These are phyloP conservation scores for Callopanchax toddi DNA, from an alignment of 2,113 vertebrate genomes.

Conservation along the genomic window DNA sequence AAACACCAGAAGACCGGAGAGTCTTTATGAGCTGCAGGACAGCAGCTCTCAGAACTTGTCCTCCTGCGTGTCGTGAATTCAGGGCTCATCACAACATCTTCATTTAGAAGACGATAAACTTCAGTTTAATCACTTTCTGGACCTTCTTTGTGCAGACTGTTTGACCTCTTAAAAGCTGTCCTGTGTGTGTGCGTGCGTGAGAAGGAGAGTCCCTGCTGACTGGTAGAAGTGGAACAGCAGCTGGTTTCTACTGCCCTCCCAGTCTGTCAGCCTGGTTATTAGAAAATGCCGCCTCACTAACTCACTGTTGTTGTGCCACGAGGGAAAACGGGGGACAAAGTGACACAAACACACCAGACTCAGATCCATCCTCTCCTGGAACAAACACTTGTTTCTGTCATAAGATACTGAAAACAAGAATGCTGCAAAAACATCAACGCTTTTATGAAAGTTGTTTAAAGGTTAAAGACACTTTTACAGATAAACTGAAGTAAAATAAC, in stretches of 20 bases:
- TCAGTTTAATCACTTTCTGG: not conserved
- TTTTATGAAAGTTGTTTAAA: too few relatives aligned
- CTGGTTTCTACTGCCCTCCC: conserved; percentile 43
- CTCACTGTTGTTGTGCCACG: conserved; percentile 22
- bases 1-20: too few relatives aligned
- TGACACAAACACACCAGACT: not conserved
- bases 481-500: too few relatives aligned
- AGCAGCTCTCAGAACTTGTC: too few relatives aligned
- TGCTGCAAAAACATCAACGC: too few relatives aligned
- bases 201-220: conserved; percentile 1
- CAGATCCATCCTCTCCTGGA: too few relatives aligned
- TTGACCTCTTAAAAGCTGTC: not conserved
- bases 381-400: too few relatives aligned
- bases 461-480: too few relatives aligned
- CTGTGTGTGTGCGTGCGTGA: not conserved
- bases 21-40: too few relatives aligned
- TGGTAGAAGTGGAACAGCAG: conserved; percentile 53
- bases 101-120: not conserved
- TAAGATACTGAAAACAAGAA: too few relatives aligned
- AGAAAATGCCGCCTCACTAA: conserved; percentile 33
- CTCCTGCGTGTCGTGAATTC: too few relatives aligned
- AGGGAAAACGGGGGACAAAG: conserved; percentile 4
- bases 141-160: not conserved
- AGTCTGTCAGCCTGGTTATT: conserved; percentile 37
- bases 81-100: not conserved